phyloP scores from a whole-genome alignment of 2,797 vertebrate species.

The Siniperca scherzeri region DNA sequence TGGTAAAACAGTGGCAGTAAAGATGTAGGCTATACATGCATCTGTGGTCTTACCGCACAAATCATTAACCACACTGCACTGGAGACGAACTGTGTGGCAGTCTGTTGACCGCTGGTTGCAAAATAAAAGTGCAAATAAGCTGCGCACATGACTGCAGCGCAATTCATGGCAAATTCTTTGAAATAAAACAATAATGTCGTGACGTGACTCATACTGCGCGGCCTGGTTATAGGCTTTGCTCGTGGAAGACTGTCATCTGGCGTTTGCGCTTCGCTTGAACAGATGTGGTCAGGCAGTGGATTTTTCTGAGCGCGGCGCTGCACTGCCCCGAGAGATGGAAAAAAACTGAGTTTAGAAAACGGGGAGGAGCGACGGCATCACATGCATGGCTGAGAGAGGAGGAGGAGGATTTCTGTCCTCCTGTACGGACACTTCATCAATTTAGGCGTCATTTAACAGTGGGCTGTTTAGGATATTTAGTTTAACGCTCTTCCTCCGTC shows the following conservation, averaged over 20 bases:
- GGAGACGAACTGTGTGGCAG: not conserved
- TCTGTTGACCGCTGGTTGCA: conserved; percentile 11
- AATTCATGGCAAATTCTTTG: not conserved
- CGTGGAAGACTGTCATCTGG: not conserved
- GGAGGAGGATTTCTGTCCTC: conserved; percentile 27
- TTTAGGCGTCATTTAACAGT: not conserved
- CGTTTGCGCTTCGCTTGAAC: conserved; percentile 25
- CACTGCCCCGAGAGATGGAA: conserved; percentile 43
- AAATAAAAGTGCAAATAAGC: conserved; percentile 12
- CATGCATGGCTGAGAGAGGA: conserved; percentile 9
- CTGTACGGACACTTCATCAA: conserved; percentile 9
- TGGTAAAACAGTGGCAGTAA: not conserved
- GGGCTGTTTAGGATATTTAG: not conserved
- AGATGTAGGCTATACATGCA: not conserved
- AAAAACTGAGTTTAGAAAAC: conserved; percentile 41
- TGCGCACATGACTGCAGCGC: not conserved
- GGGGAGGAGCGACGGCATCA: conserved; percentile 60
- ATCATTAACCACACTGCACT: not conserved
- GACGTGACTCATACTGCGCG: rapidly evolving
- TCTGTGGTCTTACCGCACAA: not conserved
- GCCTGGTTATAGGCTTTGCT: no score
- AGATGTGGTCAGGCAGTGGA: conserved; percentile 5
- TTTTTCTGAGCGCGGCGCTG: conserved; percentile 31
- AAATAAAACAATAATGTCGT: not conserved
- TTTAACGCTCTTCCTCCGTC: not conserved